phyloP scores from a whole-genome alignment of 2,113 vertebrate genomes.

The Tringa solitaria region DNA sequence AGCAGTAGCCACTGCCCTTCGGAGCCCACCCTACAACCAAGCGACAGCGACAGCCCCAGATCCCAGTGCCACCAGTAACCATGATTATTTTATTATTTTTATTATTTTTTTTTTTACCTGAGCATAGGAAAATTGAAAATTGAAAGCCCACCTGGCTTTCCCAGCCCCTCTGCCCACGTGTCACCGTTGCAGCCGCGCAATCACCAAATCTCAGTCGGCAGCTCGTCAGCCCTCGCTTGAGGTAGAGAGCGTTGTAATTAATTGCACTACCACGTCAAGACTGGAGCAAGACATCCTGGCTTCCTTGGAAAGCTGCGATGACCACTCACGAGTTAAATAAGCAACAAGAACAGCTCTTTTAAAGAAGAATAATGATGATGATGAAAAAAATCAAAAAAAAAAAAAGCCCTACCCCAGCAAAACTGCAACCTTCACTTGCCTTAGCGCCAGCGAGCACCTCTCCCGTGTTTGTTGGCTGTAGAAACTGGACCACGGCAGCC shows the following conservation, averaged over 20 bases:
- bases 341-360: neutral
- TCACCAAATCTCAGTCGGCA: constrained; percentile 2
- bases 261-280: constrained; percentile 31
- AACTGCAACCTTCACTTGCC: constrained; percentile 47
- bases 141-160: rapidly evolving
- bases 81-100: no score
- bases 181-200: rapidly evolving
- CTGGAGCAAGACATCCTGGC: constrained; percentile 6
- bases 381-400: neutral
- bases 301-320: neutral
- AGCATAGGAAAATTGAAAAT: rapidly evolving
- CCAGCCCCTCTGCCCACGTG: neutral
- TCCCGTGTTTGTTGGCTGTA: neutral
- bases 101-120: neutral
- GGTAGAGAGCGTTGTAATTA: neutral
- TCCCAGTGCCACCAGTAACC: neutral
- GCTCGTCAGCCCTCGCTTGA: neutral
- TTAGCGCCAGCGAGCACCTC: neutral
- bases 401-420: constrained; percentile 14
- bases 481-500: constrained; percentile 35
- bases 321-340: neutral
- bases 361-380: neutral
- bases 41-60: neutral
- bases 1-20: neutral
- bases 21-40: neutral